Evolutionary conservation across 2,888 invertebrate genomes (phyloP), one percentile per base, ranked within the genome.

Genomic region (Andrena hattorfiana): DNA sequence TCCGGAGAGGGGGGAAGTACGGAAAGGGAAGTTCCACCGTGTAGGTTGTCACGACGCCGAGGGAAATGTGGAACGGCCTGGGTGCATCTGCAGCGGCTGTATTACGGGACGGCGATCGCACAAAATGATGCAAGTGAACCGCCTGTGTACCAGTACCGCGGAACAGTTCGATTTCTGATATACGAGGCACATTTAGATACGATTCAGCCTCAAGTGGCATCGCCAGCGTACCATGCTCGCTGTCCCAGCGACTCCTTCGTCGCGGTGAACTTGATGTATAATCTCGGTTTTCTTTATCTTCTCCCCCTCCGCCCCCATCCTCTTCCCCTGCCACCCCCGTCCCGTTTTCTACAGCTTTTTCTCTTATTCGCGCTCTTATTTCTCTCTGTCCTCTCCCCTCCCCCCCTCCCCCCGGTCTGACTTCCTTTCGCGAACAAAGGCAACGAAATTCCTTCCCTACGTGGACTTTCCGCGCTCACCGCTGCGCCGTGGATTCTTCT

Each of bases 101-200:
- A 82, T 85, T 74, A 69, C 76, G 81, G 68, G 32, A 62, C 84
- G 81, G 70, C 79, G 74, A 67, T 83, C 79, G 70, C 70, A 48
- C 72, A 78, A 86, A 86, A 88, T 86, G 87, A 87, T 83, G 81
- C 78, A 77, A 79, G 83, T 83, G 76, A 83, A 84, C 81, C 83
- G 80, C 51, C 77, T 79, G 59, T 60, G 56, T 71, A 74, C 62
- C 64, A 23, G 71, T 56, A 60, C 78, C 72, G 59, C 66, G 84
- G 70, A 86, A 82, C 70, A 79, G 87, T 83, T 88, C 86, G 86
- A 87, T 87, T 86, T 88, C 83, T 88, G 86, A 87, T 88, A 88
- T 84, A 87, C 86, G 88, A 83, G 87, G 60, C 82, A 76, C 87
- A 86, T 87, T 87, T 88, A 86, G 86, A 88, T 88, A 87, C 84